Evolutionary conservation across 2,797 vertebrate genomes (phyloP).

Genomic region (Protosalanx chinensis): DNA sequence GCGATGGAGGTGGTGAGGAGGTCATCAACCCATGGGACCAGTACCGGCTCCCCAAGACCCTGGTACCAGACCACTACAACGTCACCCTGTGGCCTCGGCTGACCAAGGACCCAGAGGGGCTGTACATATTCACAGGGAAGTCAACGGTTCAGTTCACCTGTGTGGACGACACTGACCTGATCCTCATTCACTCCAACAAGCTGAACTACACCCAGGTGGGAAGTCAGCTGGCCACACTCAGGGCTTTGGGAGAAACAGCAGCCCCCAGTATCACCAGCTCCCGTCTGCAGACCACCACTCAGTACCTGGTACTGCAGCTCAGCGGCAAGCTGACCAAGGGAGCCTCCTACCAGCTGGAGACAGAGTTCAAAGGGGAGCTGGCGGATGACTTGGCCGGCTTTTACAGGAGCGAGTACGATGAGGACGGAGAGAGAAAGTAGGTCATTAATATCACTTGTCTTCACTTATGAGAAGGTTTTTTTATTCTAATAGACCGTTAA

Average conservation of each 20-base stretch:
- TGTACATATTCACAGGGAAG: constrained; percentile 81
- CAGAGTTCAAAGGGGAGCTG: constrained; percentile 78
- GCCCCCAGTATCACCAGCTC: constrained; percentile 52
- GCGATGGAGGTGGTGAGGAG: not conserved
- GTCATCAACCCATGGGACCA: constrained; percentile 72
- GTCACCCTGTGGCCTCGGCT: constrained; percentile 81
- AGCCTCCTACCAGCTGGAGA: constrained; percentile 70
- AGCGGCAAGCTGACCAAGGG: constrained; percentile 38
- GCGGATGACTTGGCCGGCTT: constrained; percentile 89
- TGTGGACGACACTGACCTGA: constrained; percentile 68
- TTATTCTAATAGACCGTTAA: not conserved
- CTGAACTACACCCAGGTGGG: constrained; percentile 67
- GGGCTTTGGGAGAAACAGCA: not conserved
- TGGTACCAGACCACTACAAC: constrained; percentile 73
- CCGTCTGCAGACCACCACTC: constrained; percentile 66
- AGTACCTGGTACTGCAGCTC: constrained; percentile 86
- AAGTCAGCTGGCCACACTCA: constrained; percentile 21
- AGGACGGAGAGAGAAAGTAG: constrained; percentile 37
- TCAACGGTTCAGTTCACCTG: constrained; percentile 78
- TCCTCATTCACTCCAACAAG: constrained; percentile 90
- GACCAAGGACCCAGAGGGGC: fast-evolving
- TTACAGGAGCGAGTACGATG: constrained; percentile 88
- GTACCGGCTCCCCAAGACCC: constrained; percentile 74
- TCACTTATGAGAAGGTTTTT: not conserved
- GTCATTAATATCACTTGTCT: not conserved